Evolutionary conservation across 2,797 vertebrate species (phyloP), one percentile per base, ranked within the genome.

Genomic region (Hapalemur alaotrensis): DNA sequence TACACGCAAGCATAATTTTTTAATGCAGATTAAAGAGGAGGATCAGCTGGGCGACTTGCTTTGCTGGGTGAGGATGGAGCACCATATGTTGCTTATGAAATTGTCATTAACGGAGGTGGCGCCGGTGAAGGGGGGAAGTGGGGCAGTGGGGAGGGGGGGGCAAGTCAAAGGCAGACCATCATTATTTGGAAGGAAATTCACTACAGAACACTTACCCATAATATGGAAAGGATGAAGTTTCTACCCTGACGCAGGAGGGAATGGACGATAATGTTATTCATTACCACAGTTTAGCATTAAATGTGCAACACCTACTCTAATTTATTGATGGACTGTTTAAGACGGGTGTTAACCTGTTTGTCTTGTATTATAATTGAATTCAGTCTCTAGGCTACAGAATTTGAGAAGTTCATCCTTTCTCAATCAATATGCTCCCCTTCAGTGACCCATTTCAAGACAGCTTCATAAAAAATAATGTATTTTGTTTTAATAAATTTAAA

Each of bases 401-500:
- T 97, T 91, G 95, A 98, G 98, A 97, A 98, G 98, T 98, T 98
- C 98, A 98, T 98, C 98, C 98, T 98, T 97, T 97, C 88, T 93
- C 98, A 98, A 98, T 99, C 98, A 98, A 98, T 98, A 98, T 89
- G 98, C 95, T 98, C 97, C 98, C 98, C 98, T 98, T 98, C 98
- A 96, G 98, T 96, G 97, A 98, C 98, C 98, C 98, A 97, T 97
- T 98, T 98, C 97, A 52, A 98, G 98, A 98, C 97, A 78, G 78
- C 98, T 98, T 97, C 98, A 97, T 98, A 98, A 98, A 98, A 98
- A 99, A 96, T 87, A 97, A 97, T 25, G 70, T n/a, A 91, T 98
- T 98, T 98, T 97, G 97, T 98, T 98, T 98, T 98, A 98, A 98
- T 98, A 98, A 98, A 98, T 98, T 97, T 97, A 96, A 98, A 95